Evolutionary conservation across 1,140 invertebrate species (phyloP), one percentile per base, ranked within the genome.

Genomic region (Papilio aristodemus): DNA sequence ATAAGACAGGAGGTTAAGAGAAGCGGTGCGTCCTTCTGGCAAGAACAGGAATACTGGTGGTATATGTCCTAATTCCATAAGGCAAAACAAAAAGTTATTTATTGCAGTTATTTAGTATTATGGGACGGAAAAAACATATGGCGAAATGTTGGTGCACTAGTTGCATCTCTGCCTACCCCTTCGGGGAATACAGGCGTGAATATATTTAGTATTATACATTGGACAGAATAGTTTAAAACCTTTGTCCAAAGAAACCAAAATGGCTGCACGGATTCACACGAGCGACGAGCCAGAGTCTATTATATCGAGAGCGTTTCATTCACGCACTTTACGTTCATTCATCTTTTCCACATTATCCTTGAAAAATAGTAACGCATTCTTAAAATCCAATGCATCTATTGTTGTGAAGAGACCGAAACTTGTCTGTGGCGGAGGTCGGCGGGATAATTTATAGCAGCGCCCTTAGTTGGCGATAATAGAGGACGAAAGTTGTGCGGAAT

Each of bases 261-360:
- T 46, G 2, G 7, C 8, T 19, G 43, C 17, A 46, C 1, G 14
- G 13, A 14, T 46, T 46, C 43, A 46, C 9, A 46, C 7, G 43
- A 46, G 14, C 41, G 1, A 46, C 7, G 43, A 46, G 14, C 41
- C 14, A 8, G 41, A 43, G 7, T 17, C 14, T 19, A 46, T 46
- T 46, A 46, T 46, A 2, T 17, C 14, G 14, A 7, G 17, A n/a
- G n/a, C n/a, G n/a, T n/a, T 46, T 59, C 58, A 59, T 59, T 59
- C 27, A 59, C 37, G 4, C 13, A 59, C 27, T 59, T 59, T 59
- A 59, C 27, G 32, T 59, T 59, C 58, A 59, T 59, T 59, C 58
- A 59, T 36, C 58, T 37, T 59, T 59, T 36, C 32, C 27, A 32
- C 32, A 59, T 59, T 37, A 59, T 36, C 13, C 25, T 32, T 36